phyloP scores from a whole-genome alignment of 1,140 invertebrate species.

The Helicoverpa armigera region DNA sequence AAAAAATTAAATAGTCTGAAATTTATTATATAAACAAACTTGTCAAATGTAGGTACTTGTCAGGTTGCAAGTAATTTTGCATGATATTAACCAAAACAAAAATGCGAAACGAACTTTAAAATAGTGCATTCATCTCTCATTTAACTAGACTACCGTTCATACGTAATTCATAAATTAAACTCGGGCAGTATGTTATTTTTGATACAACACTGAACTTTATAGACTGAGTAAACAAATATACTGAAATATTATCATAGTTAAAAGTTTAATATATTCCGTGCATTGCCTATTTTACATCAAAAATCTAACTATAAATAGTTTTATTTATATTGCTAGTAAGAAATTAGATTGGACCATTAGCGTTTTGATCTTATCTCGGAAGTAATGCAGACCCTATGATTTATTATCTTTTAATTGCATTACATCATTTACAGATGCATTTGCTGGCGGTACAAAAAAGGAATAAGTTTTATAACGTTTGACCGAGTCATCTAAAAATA shows the following conservation, averaged over 20 bases:
- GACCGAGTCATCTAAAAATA: constrained; percentile 22
- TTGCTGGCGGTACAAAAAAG: constrained; percentile 4
- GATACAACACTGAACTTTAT: constrained; percentile 18
- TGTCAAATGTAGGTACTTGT: too few species aligned
- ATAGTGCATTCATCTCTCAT: background rate
- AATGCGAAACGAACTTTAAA: background rate
- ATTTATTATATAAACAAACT: too few species aligned
- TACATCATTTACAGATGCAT: constrained; percentile 34
- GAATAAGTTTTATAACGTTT: constrained; percentile 9
- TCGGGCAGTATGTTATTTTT: background rate
- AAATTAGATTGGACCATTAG: constrained; percentile 66
- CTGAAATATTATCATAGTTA: background rate
- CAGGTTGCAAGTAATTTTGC: too few species aligned
- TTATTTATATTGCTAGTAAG: constrained; percentile 53
- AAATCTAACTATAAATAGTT: constrained; percentile 53
- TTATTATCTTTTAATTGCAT: constrained; percentile 60
- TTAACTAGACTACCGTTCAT: background rate
- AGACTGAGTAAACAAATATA: background rate
- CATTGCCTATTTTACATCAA: constrained; percentile 8
- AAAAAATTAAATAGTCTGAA: too few species aligned
- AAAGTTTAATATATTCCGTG: background rate
- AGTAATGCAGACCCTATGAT: constrained; percentile 54
- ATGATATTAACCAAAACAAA: too few species aligned
- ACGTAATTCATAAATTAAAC: constrained; percentile 15
- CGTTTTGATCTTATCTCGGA: constrained; percentile 62